phyloP scores from a whole-genome alignment of 2,888 invertebrate genomes.

The Abscondita cerata region DNA sequence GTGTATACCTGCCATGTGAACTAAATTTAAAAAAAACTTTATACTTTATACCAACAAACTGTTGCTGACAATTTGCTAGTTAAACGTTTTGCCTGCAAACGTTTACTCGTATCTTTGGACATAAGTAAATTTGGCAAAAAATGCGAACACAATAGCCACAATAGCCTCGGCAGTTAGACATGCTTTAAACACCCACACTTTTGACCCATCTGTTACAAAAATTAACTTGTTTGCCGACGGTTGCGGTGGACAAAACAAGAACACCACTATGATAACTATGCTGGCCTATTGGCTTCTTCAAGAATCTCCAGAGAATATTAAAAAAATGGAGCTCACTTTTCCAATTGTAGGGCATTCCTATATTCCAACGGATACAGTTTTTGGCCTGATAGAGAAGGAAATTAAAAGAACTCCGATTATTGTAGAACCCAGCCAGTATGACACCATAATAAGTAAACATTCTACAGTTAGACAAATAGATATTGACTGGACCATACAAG shows the following conservation, averaged over 20 bases:
- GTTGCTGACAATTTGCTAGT: conserved; percentile 5
- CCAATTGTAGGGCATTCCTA: background rate
- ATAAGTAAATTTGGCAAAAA: conserved; percentile 3
- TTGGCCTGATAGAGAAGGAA: background rate
- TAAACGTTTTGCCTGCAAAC: conserved; percentile 12
- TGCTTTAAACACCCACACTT: too few species aligned
- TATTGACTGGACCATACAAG: background rate
- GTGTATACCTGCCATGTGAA: conserved; percentile 18
- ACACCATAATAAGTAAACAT: background rate
- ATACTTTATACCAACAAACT: background rate
- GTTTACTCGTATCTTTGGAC: conserved; percentile 10
- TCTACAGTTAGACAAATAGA: background rate
- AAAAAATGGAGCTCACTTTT: background rate
- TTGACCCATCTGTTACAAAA: conserved; percentile 1
- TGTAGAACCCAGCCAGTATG: background rate
- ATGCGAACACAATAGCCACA: conserved; percentile 16
- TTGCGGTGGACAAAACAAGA: too few species aligned
- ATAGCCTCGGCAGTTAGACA: conserved; percentile 19
- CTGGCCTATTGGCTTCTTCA: background rate
- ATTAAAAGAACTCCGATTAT: background rate
- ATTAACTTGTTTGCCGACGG: background rate
- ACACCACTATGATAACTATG: background rate
- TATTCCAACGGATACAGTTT: background rate
- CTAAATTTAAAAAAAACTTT: conserved; percentile 11
- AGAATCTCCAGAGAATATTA: conserved; percentile 1